Percentiles rank a stretch among this genome's conserved stretches.
phyloP scores from a whole-genome alignment of 2,113 vertebrate species.

The Chloroceryle aenea region DNA sequence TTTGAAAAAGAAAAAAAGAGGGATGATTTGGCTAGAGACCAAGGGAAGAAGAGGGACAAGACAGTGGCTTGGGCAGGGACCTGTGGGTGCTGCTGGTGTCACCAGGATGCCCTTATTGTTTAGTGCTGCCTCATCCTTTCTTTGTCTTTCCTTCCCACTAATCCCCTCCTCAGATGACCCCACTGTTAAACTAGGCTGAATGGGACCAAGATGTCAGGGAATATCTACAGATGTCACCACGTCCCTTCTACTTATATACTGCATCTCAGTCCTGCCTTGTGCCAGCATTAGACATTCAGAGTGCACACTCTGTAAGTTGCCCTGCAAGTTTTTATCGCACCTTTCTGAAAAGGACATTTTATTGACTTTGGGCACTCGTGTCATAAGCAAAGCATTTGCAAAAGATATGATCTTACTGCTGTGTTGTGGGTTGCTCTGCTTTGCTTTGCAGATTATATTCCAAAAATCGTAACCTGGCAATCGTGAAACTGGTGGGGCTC shows the following conservation, averaged over 20 bases:
- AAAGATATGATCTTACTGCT: slow-evolving; percentile 49
- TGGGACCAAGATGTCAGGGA: neutral
- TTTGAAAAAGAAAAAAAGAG: neutral
- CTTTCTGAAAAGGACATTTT: neutral
- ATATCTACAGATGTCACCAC: neutral
- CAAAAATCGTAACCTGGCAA: neutral
- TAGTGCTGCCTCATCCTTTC: neutral
- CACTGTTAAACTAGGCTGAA: neutral
- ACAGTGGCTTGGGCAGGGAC: neutral
- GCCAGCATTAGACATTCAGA: neutral
- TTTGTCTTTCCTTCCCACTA: neutral
- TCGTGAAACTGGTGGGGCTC: neutral
- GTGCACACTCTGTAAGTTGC: too few species aligned
- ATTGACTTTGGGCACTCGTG: neutral
- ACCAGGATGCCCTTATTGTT: neutral
- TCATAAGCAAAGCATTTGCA: slow-evolving; percentile 35
- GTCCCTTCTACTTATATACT: neutral
- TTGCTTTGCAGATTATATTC: neutral
- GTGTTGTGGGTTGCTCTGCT: slow-evolving; percentile 24
- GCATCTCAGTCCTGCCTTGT: neutral
- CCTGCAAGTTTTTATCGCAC: neutral
- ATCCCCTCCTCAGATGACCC: neutral
- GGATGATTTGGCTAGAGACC: neutral
- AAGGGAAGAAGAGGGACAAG: neutral
- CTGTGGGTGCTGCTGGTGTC: neutral